phyloP scores from a whole-genome alignment of 2,113 vertebrate species.

The Myiozetetes cayanensis region DNA sequence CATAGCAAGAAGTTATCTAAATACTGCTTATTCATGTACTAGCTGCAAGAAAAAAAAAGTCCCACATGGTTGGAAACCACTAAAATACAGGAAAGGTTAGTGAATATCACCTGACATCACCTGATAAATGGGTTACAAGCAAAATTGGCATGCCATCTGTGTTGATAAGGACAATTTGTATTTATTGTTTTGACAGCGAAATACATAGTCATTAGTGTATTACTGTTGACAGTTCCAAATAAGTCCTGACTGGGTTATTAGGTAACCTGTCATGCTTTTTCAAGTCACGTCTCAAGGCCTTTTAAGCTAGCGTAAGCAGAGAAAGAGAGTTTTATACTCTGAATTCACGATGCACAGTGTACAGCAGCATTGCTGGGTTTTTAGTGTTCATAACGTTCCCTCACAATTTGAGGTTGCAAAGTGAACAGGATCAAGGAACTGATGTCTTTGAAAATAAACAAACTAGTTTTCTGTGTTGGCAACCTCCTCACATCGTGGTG shows the following conservation, averaged over 20 bases:
- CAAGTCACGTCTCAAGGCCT: neutral
- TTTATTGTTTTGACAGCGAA: neutral
- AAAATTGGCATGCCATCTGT: neutral
- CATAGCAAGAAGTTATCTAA: neutral
- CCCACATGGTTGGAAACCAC: neutral
- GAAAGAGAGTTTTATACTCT: neutral
- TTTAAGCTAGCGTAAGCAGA: neutral
- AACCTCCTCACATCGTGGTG: neutral
- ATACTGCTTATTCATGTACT: neutral
- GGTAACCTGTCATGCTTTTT: neutral
- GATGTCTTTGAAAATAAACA: slow-evolving; percentile 31
- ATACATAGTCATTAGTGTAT: neutral
- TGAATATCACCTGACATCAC: neutral
- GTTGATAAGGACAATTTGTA: neutral
- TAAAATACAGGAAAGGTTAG: neutral
- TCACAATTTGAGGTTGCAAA: neutral
- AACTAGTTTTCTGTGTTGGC: slow-evolving; percentile 19
- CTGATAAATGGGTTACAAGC: neutral
- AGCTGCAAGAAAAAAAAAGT: neutral
- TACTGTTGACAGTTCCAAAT: neutral
- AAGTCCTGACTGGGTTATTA: neutral
- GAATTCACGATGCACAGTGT: neutral
- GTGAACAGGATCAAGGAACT: slow-evolving; percentile 16
- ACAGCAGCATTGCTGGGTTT: neutral
- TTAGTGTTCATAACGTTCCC: neutral